These are phyloP conservation scores for Dufourea novaeangliae DNA, from an alignment of 1,140 invertebrate species.

Conservation along the genomic window DNA sequence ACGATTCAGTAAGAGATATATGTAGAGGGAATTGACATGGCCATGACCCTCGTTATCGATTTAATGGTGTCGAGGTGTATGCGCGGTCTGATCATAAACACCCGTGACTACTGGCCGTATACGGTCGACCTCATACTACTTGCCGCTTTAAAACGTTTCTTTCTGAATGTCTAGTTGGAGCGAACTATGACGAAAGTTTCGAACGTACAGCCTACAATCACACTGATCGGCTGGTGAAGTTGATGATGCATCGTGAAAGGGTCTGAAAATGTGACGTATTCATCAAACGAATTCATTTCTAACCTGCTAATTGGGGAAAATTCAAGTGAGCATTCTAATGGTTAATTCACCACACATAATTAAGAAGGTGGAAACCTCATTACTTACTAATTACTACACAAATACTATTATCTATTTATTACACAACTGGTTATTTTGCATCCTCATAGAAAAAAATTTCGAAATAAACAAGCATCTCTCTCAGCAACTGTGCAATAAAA, in stretches of 20 bases:
- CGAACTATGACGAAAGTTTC: neutral
- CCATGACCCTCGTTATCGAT: constrained; percentile 27
- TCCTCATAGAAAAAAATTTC: too few species aligned
- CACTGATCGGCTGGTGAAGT: neutral
- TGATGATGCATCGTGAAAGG: neutral
- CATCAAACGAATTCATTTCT: too few species aligned
- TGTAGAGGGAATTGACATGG: constrained; percentile 4
- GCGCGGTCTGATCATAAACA: constrained; percentile 23
- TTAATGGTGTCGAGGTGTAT: constrained; percentile 2
- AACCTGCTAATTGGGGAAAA: too few species aligned
- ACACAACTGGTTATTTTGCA: too few species aligned
- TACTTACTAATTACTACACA: too few species aligned
- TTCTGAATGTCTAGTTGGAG: constrained; percentile 6
- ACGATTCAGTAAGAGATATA: constrained; percentile 18
- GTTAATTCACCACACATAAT: too few species aligned
- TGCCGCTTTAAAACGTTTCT: constrained; percentile 5
- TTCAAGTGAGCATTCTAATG: too few species aligned
- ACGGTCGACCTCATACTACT: constrained; percentile 7
- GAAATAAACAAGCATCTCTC: too few species aligned
- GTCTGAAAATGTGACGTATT: neutral
- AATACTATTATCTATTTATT: too few species aligned
- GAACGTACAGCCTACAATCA: neutral
- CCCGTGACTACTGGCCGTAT: constrained; percentile 16
- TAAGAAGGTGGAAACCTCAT: too few species aligned
- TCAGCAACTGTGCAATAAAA: too few species aligned